Percentiles rank a stretch among this genome's conserved stretches.
phyloP scores from a whole-genome alignment of 2,888 invertebrate species.

The Chrysopilus asiliformis region DNA sequence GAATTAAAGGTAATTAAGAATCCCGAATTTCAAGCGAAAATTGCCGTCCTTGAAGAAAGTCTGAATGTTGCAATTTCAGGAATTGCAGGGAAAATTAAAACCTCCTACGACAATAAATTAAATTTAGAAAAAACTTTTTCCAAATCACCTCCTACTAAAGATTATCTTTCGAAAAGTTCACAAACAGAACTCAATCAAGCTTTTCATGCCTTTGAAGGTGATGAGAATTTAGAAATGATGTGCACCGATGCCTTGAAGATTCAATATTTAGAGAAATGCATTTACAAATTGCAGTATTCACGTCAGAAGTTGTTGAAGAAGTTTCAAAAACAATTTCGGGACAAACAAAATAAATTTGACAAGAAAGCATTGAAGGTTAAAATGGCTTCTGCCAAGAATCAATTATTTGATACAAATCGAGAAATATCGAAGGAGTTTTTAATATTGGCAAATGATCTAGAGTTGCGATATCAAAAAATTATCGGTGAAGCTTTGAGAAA shows the following conservation, averaged over 20 bases:
- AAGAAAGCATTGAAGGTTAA: slow-evolving; percentile 4
- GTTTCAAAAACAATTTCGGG: slow-evolving; percentile 3
- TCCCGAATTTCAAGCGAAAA: too few relatives aligned
- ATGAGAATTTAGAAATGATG: neutral
- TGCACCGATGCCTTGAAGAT: slow-evolving; percentile 5
- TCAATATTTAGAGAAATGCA: neutral
- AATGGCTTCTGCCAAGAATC: slow-evolving; percentile 3
- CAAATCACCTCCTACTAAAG: neutral
- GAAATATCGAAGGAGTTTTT: too few relatives aligned
- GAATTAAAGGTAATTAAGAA: too few relatives aligned
- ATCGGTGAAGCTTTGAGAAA: too few relatives aligned
- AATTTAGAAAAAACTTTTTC: neutral
- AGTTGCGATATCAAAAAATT: too few relatives aligned
- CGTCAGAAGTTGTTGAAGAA: slow-evolving; percentile 1
- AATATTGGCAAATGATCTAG: too few relatives aligned
- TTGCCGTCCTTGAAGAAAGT: too few relatives aligned
- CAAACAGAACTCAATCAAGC: slow-evolving; percentile 2
- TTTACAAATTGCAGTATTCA: slow-evolving; percentile 1
- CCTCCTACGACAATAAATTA: too few relatives aligned
- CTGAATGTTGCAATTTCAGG: too few relatives aligned
- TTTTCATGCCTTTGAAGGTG: neutral
- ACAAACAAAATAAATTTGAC: slow-evolving; percentile 3
- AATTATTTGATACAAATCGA: too few relatives aligned
- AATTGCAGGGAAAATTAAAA: too few relatives aligned
- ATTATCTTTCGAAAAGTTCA: neutral